Base-by-base conservation (phyloP, 2,113 vertebrate species). In the Pelvicachromis taeniatus region DNA sequence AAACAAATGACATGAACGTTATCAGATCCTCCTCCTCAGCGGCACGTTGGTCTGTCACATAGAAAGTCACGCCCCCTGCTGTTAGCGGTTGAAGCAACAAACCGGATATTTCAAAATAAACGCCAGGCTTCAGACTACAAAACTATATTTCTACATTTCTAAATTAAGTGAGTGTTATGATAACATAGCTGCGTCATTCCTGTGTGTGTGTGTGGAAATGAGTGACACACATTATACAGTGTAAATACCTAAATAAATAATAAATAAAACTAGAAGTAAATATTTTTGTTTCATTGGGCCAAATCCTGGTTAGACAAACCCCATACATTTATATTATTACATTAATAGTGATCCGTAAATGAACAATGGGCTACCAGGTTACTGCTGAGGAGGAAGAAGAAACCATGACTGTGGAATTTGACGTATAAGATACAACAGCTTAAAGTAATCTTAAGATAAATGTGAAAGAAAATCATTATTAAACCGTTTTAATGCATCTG, bases 41-140 rank as follows among this genome's bases (percentile, higher is more conserved):
- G 14, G 50, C 40, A 73, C 40, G 6, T 17, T 48, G 48, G 17
- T 40, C 10, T 31, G 3, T 7, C 42, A 8, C 16, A 9, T 0
- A 29, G 45, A 48, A 31, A 75, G 68, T 11, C 16, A 19, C 68
- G 16, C 68, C 68, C 68, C 68, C 42, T 73, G 1, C 42, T 19
- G 9, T 19, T 1, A 48, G 31, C 23, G 16, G 23, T 4, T 73
- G 68, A 31, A 73, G 19, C 42, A 0, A 0, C 42, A 50, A 50
- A 50, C 23, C 68, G 31, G 23, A 19, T 16, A 29, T 75, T 75
- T 75, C 68, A 75, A 50, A 75, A 75, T 50, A 75, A 50, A 73
- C 6, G 9, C 0, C 42, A 10, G 5, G 38, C 38, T 26, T 29
- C 40, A 19, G 42, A 21, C 4, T 13, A 9, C 19, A 38, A 65